A percentile compares a stretch with the other conserved stretches of the same genome.
phyloP scores from a whole-genome alignment of 2,888 invertebrate species.

The Sesia bembeciformis region DNA sequence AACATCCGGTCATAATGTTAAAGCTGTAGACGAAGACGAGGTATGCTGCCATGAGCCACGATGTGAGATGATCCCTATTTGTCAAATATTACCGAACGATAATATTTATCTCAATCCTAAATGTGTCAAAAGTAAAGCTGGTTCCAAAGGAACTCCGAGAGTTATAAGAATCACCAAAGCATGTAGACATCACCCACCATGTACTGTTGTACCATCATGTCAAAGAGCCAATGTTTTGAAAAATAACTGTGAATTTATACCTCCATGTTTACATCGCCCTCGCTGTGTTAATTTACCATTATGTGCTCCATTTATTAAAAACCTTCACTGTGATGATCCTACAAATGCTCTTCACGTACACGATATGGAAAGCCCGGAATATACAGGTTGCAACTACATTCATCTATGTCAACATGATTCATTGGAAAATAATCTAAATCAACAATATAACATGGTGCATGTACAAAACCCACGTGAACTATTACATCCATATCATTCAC shows the following conservation, averaged over 20 bases:
- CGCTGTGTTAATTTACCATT: conserved; percentile 58
- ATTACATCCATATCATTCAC: conserved; percentile 17
- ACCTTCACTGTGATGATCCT: conserved; percentile 33
- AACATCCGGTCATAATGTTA: conserved; percentile 16
- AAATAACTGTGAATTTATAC: conserved; percentile 53
- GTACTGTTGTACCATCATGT: conserved; percentile 59
- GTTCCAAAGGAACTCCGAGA: conserved; percentile 27
- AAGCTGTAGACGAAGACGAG: conserved; percentile 20
- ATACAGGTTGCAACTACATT: conserved; percentile 21
- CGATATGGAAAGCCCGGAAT: conserved; percentile 22
- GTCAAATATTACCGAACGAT: conserved; percentile 43
- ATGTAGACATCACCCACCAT: conserved; percentile 60
- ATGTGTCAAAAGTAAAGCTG: conserved; percentile 19
- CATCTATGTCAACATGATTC: conserved; percentile 29
- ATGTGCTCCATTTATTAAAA: conserved; percentile 48
- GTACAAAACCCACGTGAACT: conserved; percentile 31
- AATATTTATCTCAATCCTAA: conserved; percentile 21
- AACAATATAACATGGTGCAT: conserved; percentile 19
- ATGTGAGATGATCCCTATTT: conserved; percentile 50
- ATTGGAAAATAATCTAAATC: conserved; percentile 20
- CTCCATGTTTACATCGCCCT: conserved; percentile 54
- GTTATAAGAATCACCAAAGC: conserved; percentile 56
- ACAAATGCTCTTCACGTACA: conserved; percentile 19
- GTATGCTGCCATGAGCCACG: conserved; percentile 41
- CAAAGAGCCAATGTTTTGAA: conserved; percentile 48